A percentile compares a stretch with the other conserved stretches of the same genome.
Evolutionary conservation across 2,113 vertebrate species (phyloP).

Genomic region (Sylvietta virens): DNA sequence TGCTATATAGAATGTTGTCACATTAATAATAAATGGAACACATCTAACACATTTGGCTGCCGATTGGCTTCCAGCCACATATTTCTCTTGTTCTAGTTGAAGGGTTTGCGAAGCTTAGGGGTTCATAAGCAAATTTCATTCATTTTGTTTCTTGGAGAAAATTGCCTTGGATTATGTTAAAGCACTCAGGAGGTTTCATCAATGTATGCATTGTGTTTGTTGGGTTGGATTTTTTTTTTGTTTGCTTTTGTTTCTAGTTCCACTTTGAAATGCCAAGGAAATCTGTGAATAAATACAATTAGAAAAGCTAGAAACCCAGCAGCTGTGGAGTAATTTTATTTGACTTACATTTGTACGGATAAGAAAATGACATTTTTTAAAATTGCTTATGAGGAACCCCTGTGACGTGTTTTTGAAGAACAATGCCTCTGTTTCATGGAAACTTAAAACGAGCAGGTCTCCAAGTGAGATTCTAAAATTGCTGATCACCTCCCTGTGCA

Average conservation of each 20-base stretch:
- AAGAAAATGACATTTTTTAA: neutral
- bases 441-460: neutral
- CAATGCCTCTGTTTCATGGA: neutral
- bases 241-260: slow-evolving; percentile 35
- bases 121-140: slow-evolving; percentile 51
- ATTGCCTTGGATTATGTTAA: slow-evolving; percentile 48
- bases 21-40: slow-evolving; percentile 72
- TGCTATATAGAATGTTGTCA: slow-evolving; percentile 66
- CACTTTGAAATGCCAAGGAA: slow-evolving; percentile 40
- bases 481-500: neutral
- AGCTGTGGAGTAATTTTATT: slow-evolving; percentile 29
- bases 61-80: slow-evolving; percentile 55
- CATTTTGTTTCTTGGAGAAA: slow-evolving; percentile 48
- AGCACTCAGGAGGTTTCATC: slow-evolving; percentile 13
- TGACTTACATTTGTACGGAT: slow-evolving; percentile 6
- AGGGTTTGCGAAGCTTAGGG: slow-evolving; percentile 20
- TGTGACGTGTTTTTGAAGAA: neutral
- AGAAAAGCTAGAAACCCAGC: slow-evolving; percentile 27
- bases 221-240: slow-evolving; percentile 8
- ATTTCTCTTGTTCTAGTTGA: slow-evolving; percentile 47
- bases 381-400: neutral
- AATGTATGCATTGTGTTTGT: slow-evolving; percentile 15
- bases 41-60: slow-evolving; percentile 68
- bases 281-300: slow-evolving; percentile 29
- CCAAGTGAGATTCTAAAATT: neutral